Evolutionary conservation across 2,797 vertebrate genomes (phyloP).

Genomic region (Tamandua tetradactyla): DNA sequence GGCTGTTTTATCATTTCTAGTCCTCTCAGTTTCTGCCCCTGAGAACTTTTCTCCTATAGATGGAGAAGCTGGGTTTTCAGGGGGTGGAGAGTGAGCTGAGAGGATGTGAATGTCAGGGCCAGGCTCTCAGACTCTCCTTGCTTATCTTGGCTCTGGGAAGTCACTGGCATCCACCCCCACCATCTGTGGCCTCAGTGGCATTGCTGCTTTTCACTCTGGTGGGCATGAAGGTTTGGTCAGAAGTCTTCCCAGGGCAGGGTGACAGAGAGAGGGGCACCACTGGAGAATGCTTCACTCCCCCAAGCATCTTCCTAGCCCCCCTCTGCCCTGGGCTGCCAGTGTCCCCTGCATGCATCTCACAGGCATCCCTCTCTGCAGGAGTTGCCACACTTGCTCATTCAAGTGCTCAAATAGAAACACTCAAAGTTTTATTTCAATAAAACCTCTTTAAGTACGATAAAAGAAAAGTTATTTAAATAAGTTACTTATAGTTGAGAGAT

Average conservation of each 20-base stretch:
- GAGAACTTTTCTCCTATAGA: neutral
- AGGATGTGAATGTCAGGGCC: neutral
- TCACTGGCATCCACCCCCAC: too few species aligned
- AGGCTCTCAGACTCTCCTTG: accelerated
- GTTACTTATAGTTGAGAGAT: neutral
- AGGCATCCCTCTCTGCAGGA: neutral
- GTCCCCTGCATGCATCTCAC: neutral
- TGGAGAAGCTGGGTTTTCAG: neutral
- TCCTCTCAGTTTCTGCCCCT: neutral
- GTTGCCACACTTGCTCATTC: neutral
- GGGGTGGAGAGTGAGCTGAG: neutral
- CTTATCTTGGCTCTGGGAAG: too few species aligned
- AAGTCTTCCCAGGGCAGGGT: neutral
- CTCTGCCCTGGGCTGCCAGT: too few species aligned
- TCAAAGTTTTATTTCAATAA: neutral
- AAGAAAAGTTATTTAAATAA: neutral
- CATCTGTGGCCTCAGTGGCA: neutral
- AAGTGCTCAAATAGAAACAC: neutral
- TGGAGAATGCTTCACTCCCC: neutral
- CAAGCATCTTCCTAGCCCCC: neutral
- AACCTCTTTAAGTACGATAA: neutral
- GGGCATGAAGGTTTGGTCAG: neutral
- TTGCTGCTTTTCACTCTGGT: neutral
- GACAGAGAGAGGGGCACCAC: too few species aligned
- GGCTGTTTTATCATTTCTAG: neutral